Conservation (phyloP, 2,797 vertebrate species). For the Notoglanidium macrostoma region DNA sequence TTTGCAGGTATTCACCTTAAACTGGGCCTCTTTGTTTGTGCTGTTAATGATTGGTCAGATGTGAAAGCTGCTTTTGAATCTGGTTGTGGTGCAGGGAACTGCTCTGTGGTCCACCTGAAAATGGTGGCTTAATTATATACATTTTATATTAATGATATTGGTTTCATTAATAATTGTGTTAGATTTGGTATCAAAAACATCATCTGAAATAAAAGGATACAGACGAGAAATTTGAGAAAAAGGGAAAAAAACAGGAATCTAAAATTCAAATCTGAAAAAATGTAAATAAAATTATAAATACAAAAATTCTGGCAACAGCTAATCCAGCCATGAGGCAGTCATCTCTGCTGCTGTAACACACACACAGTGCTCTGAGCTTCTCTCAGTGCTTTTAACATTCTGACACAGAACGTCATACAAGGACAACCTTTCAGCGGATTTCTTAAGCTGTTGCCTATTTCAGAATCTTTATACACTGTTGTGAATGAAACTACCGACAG, state of each 20-base stretch:
- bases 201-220: not conserved
- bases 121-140: not conserved
- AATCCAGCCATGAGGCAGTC: constrained; percentile 15
- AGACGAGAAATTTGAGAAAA: too few relatives aligned
- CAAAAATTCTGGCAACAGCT: not conserved
- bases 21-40: too few relatives aligned
- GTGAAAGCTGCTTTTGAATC: not conserved
- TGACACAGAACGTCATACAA: not conserved
- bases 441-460: not conserved
- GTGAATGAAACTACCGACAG: not conserved
- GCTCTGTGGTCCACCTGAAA: not conserved
- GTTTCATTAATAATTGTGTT: not conserved
- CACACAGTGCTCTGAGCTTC: not conserved
- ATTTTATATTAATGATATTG: too few relatives aligned
- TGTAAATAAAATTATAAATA: too few relatives aligned
- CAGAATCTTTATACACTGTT: not conserved
- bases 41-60: not conserved
- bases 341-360: not conserved
- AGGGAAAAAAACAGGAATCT: not conserved
- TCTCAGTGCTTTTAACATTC: not conserved
- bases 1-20: not conserved
- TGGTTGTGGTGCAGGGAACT: not conserved
- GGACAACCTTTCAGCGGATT: not conserved
- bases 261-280: too few relatives aligned
- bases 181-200: not conserved